Evolutionary conservation across 1,140 invertebrate genomes (phyloP), one percentile per base, ranked within the genome.

Genomic region (Telenomus remus): DNA sequence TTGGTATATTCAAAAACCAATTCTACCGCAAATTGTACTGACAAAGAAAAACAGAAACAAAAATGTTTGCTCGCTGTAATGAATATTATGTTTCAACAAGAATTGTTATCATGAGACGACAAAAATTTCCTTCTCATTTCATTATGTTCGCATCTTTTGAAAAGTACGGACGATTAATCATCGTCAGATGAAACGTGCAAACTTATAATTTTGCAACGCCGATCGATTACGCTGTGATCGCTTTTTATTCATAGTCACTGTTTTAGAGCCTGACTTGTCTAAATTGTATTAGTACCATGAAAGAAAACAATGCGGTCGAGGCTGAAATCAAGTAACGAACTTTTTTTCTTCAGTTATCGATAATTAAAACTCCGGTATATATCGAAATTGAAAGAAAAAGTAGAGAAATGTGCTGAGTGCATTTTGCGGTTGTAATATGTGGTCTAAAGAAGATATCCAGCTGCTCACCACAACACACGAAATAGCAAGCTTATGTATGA

Each of bases 221-320:
- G 55, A 54, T 60, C 55, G 57, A 70, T 59, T 60, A 49, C 53
- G 43, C 53, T 53, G 56, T 66, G 57, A 66, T 70, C 48, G 56
- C 60, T 34, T 68, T 35, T 47, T 37, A 27, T 42, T 56, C 64
- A 19, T 49, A 59, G 46, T 69, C 65, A 44, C 15, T 69, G 19
- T 27, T 27, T 27, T 6, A 27, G 2, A 6, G 19, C 19, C 19
- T 3, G 19, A 27, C 6, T 3, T 27, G 19, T 6, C 19, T 27
- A 6, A 6, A 6, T 6, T 27, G 19, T 27, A 27, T 27, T 27
- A 27, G 6, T n/a, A n/a, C n/a, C n/a, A n/a, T n/a, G 6, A 27
- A 27, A 27, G 19, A 27, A 27, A 27, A 27, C 2, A 27, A 27
- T 3, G 1, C 19, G 19, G 19, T 6, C 19, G 19, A 27, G 19